Base-by-base conservation (phyloP, 53 echinoderm and acorn worm species). In the Actinopyga echinites region DNA sequence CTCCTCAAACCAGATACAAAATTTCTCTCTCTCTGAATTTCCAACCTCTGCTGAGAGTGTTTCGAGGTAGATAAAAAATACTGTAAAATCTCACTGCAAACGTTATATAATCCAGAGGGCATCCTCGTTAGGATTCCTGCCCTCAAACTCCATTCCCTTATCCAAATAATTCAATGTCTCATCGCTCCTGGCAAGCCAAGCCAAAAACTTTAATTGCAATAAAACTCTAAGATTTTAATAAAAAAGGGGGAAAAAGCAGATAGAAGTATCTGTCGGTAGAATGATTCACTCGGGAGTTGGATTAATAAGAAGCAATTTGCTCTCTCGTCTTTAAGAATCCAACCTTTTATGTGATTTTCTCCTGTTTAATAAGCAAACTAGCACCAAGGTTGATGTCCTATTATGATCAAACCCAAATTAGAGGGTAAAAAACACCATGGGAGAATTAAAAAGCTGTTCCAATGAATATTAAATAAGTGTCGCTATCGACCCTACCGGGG, bases 181-280 rank as follows among this genome's bases (percentile, higher is more conserved):
- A 71, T 71, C 40, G 40, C 71, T 71, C 43, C 71, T 71, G 71
- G 71, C 77, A 77, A 77, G 56, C 77, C 54, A 29, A 77, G 56
- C 55, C 56, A 77, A 77, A 77, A 77, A 54, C 53, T 55, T 77
- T 77, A 77, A 77, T 56, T 77, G 77, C 77, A 77, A 77, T 55
- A 77, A 77, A 77, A 77, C 77, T 77, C 71, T 42, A 71, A 71
- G 71, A 71, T 71, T 71, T 71, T 71, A 71, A 71, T 71, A 71
- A 71, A 71, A 71, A 63, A 71, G 71, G 34, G 71, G 71, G 71
- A 71, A 71, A 71, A 71, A 71, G 71, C 71, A 8, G 71, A 71
- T 20, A 44, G 71, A 71, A 71, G 71, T 71, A 71, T 71, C 71
- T 71, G 71, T 71, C 71, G 71, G 71, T 71, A 42, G 71, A 71